Evolutionary conservation across 2,797 vertebrate species (phyloP), one percentile per base, ranked within the genome.

Genomic region (Acrocephalus scirpaceus): DNA sequence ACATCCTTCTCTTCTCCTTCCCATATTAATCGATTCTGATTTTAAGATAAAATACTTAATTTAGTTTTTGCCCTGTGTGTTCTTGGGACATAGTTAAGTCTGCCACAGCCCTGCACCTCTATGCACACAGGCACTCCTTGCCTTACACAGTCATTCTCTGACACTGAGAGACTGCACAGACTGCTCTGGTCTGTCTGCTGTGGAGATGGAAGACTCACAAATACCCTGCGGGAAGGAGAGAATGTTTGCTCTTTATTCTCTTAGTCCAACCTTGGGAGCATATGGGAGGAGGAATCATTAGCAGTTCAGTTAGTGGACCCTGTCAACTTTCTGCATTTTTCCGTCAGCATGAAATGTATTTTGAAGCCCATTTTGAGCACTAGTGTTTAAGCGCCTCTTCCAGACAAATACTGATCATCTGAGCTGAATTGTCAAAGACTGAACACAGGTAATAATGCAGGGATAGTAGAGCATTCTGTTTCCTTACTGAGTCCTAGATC

Each of bases 371-470:
- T 25, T 86, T 66, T 72, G 29, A 78, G n/a, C 18, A 36, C 25
- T 51, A 23, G 18, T 58, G 83, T 82, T 93, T 89, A 77, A 94
- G 32, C 40, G 79, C 18, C 11, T 4, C 2, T 61, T 92, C 45
- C 88, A 89, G 48, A 92, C 51, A 92, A 87, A 92, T 96, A 88
- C 50, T 48, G 54, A 65, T 95, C 65, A 86, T 94, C 86, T 94
- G 94, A 84, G 30, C 75, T 88, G 66, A 97, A 83, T 76, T 86
- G 14, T 89, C 72, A 91, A 92, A 93, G 82, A 66, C 86, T 34
- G 74, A 83, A 71, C 54, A 44, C 19, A 80, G 62, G 44, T 87
- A 92, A 48, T 95, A 66, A 83, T 13, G 57, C 22, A 75, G 72
- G 72, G n/a, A 73, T 76, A 82, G 79, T 12, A 73, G 86, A 71